phyloP scores from a whole-genome alignment of 2,888 invertebrate species.

The Leucania comma region DNA sequence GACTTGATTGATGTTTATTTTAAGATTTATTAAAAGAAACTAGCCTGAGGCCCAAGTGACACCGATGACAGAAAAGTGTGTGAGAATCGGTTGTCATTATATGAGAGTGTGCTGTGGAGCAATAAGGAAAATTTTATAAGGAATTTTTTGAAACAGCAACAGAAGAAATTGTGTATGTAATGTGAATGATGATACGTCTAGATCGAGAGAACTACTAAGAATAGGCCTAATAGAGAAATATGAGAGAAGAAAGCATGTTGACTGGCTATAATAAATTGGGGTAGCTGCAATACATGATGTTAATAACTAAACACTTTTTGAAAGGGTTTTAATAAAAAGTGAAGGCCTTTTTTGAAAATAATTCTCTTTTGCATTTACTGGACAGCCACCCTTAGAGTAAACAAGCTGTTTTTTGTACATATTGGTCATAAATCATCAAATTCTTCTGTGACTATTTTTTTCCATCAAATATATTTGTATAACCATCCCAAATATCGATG shows the following conservation, averaged over 20 bases:
- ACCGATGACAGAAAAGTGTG: not conserved
- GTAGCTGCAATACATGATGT: not conserved
- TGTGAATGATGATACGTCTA: not conserved
- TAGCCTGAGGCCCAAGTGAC: not conserved
- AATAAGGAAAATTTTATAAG: not conserved
- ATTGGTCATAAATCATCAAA: too few species aligned
- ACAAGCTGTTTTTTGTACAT: too few species aligned
- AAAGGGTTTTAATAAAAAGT: not conserved
- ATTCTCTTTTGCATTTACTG: too few species aligned
- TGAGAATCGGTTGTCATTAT: not conserved
- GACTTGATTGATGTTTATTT: constrained; percentile 10
- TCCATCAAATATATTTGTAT: too few species aligned
- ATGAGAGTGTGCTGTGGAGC: not conserved
- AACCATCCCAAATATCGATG: too few species aligned
- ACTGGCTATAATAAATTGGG: not conserved
- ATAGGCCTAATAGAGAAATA: too few species aligned
- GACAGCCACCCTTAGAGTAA: too few species aligned
- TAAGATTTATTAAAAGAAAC: not conserved
- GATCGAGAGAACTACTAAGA: not conserved
- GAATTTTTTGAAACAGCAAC: not conserved
- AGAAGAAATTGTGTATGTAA: not conserved
- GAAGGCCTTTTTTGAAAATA: too few species aligned
- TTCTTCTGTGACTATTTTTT: too few species aligned
- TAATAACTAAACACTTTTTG: not conserved
- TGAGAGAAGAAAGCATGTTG: too few species aligned